Evolutionary conservation across 2,797 vertebrate species (phyloP).

Genomic region (Coilia nasus): DNA sequence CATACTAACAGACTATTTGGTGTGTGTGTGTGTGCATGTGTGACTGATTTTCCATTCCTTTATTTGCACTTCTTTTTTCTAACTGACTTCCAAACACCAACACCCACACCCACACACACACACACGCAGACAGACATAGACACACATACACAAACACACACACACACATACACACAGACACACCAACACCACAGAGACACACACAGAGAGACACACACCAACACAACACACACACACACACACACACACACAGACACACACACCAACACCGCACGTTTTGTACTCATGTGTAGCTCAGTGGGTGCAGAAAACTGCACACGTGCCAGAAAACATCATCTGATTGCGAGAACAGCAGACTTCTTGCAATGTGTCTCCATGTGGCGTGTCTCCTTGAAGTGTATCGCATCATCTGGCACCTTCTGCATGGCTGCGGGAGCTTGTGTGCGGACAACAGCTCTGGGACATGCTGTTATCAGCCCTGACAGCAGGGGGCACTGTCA

Average conservation of each 20-base stretch:
- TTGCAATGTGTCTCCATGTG: too few species aligned
- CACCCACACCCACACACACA: background rate
- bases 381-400: background rate
- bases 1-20: background rate
- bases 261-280: too few species aligned
- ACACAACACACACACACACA: background rate
- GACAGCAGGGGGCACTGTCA: slow-evolving; percentile 42
- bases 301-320: too few species aligned
- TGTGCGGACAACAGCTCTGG: slow-evolving; percentile 48
- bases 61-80: background rate
- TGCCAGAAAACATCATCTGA: too few species aligned
- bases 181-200: background rate
- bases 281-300: too few species aligned
- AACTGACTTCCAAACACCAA: background rate
- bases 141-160: too few species aligned
- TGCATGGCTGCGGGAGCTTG: slow-evolving; percentile 27
- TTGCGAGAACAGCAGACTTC: too few species aligned
- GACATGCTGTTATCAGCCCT: slow-evolving; percentile 48
- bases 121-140: background rate
- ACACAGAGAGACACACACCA: background rate
- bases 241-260: too few species aligned
- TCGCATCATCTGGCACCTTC: slow-evolving; percentile 21
- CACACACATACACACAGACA: background rate
- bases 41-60: background rate
- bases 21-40: background rate